Percentiles rank a stretch among this genome's conserved stretches.
These are phyloP conservation scores for Lophochroa leadbeateri DNA, from an alignment of 2,113 vertebrate species.

Conservation along the genomic window DNA sequence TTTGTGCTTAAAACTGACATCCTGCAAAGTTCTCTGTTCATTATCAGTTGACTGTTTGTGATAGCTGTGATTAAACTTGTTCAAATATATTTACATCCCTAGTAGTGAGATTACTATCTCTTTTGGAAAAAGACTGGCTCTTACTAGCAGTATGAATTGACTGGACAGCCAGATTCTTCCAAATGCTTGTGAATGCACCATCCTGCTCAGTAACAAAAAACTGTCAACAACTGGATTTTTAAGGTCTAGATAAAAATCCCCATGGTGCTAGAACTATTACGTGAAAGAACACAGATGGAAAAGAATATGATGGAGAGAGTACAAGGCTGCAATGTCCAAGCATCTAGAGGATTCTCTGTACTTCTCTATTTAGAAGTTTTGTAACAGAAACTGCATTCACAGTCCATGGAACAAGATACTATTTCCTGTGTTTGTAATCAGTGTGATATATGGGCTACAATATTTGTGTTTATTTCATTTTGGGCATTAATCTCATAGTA, in stretches of 20 bases:
- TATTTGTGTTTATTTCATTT: background rate
- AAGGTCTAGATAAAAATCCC: background rate
- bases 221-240: background rate
- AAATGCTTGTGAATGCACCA: background rate
- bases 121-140: background rate
- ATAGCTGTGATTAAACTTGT: background rate
- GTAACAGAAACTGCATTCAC: background rate
- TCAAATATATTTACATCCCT: background rate
- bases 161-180: background rate
- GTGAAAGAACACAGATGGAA: background rate
- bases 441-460: background rate
- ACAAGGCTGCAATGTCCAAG: background rate
- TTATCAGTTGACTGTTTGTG: background rate
- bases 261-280: background rate
- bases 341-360: background rate
- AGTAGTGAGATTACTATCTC: background rate
- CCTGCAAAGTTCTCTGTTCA: background rate
- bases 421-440: background rate
- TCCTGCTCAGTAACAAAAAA: background rate
- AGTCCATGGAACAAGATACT: background rate
- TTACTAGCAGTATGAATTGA: background rate
- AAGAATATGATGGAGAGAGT: background rate
- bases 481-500: background rate
- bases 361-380: background rate
- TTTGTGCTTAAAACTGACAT: background rate